Base-by-base conservation (phyloP, 2,888 invertebrate genomes). In the Ochropleura plecta region DNA sequence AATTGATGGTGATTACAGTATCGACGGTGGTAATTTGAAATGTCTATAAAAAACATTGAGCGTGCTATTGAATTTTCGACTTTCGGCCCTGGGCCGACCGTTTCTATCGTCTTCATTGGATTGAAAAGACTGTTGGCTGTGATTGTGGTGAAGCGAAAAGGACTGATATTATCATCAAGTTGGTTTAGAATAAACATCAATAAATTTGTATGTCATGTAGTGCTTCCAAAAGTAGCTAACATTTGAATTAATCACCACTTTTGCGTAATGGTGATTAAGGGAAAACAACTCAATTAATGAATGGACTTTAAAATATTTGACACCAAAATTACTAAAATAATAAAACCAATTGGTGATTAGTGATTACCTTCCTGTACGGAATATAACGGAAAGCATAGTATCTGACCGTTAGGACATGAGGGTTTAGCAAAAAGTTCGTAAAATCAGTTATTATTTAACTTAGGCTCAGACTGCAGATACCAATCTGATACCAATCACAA, bases 61-160 rank as follows among this genome's bases (percentile, higher is more conserved):
- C 12, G n/a, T 20, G n/a, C n/a, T 44, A 62, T 44, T 44, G 44
- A 8, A 62, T 14, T 62, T 62, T 62, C 44, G 4, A 62, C 44
- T 14, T 62, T 44, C 42, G n/a, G 40, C 12, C n/a, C n/a, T 20
- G n/a, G 8, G 4, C n/a, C n/a, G n/a, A 44, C 44, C 4, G n/a
- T 44, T 62, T 20, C 44, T n/a, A 62, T 40, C 16, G 16, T 62
- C 44, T 62, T 62, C 44, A 62, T 48, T 40, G 18, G 10, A 46
- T 44, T 48, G 8, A 66, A 69, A 81, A 69, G 71, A 77, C 49
- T 82, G 49, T 55, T 3, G 14, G 60, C 79, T 80, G 80, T 78
- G 68, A 78, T 69, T 57, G 60, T 44, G 20, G 53, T 55, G 62
- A 44, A 62, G 59, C 40, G 42, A 46, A 18, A 14, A 60, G 64